Conservation (phyloP, 2,888 invertebrate species). For the Xylocampa areola region DNA sequence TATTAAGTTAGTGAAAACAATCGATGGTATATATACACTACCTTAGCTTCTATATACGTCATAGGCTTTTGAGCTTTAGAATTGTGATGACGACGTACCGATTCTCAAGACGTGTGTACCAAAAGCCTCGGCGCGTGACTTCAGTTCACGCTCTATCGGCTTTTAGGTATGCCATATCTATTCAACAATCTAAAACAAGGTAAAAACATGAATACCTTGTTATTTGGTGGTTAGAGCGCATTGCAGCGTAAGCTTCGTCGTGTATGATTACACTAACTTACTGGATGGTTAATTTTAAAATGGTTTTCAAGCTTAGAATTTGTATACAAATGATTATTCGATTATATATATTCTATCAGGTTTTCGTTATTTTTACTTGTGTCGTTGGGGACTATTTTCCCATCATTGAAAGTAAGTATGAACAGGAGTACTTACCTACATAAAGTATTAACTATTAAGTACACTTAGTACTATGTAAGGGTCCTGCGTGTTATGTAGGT, state of each 20-base stretch:
- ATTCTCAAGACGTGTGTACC: conserved; percentile 75
- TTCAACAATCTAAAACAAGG: conserved; percentile 76
- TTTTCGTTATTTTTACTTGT: too few relatives aligned
- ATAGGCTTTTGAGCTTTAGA: conserved; percentile 52
- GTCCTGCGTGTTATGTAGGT: too few relatives aligned
- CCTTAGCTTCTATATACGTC: conserved; percentile 19
- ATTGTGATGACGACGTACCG: conserved; percentile 50
- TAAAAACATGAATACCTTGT: conserved; percentile 72
- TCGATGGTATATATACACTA: conserved; percentile 37
- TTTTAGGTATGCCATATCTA: conserved; percentile 81
- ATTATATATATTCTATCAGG: too few relatives aligned
- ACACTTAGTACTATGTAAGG: too few relatives aligned
- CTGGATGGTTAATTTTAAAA: conserved; percentile 8
- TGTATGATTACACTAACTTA: conserved; percentile 41
- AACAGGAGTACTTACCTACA: too few relatives aligned
- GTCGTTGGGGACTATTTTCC: too few relatives aligned
- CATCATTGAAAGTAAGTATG: too few relatives aligned
- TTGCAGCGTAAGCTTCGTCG: conserved; percentile 49
- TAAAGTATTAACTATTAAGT: too few relatives aligned
- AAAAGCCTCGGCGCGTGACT: conserved; percentile 86
- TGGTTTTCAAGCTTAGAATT: not conserved
- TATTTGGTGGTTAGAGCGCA: conserved; percentile 59
- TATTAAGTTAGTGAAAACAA: conserved; percentile 50
- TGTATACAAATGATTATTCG: too few relatives aligned
- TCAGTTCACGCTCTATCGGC: conserved; percentile 82